These are phyloP conservation scores for Pygoscelis adeliae DNA, from an alignment of 2,113 vertebrate species.

Conservation along the genomic window DNA sequence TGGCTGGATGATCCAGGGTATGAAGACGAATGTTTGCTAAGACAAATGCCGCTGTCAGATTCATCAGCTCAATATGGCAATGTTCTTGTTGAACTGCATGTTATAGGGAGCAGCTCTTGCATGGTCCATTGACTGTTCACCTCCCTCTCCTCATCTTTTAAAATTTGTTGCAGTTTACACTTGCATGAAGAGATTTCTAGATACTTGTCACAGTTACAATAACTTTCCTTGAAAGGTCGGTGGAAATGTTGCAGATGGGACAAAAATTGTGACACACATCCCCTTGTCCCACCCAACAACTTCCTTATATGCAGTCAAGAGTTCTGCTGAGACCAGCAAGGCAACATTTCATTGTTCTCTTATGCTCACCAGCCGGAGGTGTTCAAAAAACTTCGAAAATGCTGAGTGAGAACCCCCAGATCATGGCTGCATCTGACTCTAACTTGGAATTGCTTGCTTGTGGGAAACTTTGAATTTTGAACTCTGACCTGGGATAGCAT, in stretches of 20 bases:
- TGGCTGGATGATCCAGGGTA: slow-evolving; percentile 38
- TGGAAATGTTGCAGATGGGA: background rate
- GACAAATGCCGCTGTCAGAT: slow-evolving; percentile 69
- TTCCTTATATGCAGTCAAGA: background rate
- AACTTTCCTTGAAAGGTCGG: background rate
- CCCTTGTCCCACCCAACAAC: background rate
- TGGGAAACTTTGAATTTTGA: background rate
- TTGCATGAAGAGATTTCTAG: slow-evolving; percentile 23
- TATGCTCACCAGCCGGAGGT: background rate
- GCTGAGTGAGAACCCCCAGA: accelerated
- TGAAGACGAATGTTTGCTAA: slow-evolving; percentile 66
- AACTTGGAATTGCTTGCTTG: background rate
- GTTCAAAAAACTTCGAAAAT: background rate
- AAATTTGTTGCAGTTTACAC: slow-evolving; percentile 54
- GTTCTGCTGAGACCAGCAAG: background rate
- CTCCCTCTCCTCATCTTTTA: slow-evolving; percentile 41
- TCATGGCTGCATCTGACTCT: background rate
- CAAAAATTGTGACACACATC: background rate
- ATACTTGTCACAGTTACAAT: background rate
- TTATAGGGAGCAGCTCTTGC: slow-evolving; percentile 29
- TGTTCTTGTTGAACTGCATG: slow-evolving; percentile 61
- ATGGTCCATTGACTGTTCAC: slow-evolving; percentile 55
- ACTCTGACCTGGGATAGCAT: background rate
- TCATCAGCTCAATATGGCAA: slow-evolving; percentile 47
- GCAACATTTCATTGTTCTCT: background rate